These are phyloP conservation scores for Dallia pectoralis DNA, from an alignment of 2,797 vertebrate genomes.

Conservation along the genomic window DNA sequence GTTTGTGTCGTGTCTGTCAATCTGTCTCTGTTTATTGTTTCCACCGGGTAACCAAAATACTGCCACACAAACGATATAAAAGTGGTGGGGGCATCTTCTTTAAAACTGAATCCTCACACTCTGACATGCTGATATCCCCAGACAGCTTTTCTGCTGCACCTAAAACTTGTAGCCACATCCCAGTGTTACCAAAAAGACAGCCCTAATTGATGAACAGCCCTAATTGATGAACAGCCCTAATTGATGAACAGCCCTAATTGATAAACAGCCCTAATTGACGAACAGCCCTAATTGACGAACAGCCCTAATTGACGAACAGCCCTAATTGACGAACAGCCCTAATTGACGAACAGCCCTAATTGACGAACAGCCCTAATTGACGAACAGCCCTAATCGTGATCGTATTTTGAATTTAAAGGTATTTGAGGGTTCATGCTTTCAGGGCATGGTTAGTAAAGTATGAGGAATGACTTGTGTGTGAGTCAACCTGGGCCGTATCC, in stretches of 20 bases:
- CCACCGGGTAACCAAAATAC: too few relatives aligned
- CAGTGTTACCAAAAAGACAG: conserved; percentile 5
- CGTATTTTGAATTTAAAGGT: not conserved
- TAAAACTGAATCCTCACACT: too few relatives aligned
- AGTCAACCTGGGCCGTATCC: not conserved
- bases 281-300: too few relatives aligned
- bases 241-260: not conserved
- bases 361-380: not conserved
- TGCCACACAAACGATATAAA: too few relatives aligned
- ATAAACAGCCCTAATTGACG: not conserved
- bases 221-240: not conserved
- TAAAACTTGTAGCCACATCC: not conserved
- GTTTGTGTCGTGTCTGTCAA: too few relatives aligned
- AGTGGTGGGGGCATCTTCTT: too few relatives aligned
- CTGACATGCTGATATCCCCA: too few relatives aligned
- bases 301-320: not conserved
- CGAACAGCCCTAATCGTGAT: not conserved
- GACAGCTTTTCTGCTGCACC: conserved; percentile 4
- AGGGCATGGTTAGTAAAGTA: conserved; percentile 9
- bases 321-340: too few relatives aligned
- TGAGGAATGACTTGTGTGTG: conserved; percentile 1
- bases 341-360: not conserved
- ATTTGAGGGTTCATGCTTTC: not conserved
- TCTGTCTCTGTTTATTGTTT: too few relatives aligned
- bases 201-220: not conserved